Percentiles rank a stretch among this genome's conserved stretches.
Evolutionary conservation across 2,797 vertebrate species (phyloP).

Genomic region (Enteromius trimaculatus): DNA sequence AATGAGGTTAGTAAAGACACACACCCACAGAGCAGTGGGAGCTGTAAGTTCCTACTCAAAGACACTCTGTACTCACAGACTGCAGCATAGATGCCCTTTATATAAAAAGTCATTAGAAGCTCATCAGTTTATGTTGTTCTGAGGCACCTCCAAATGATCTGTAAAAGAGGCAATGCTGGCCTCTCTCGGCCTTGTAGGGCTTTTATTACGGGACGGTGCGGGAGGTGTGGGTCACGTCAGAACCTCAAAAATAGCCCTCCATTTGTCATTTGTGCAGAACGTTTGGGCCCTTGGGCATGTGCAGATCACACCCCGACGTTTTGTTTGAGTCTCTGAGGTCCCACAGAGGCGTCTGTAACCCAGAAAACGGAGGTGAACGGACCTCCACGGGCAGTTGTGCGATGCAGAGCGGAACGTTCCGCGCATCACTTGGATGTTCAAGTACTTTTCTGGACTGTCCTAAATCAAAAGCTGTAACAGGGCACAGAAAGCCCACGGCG

Average conservation of each 20-base stretch:
- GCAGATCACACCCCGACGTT: constrained; percentile 67
- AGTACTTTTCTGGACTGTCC: constrained; percentile 47
- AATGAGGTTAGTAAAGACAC: constrained; percentile 9
- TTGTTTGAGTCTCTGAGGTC: constrained; percentile 72
- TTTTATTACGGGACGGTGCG: constrained; percentile 60
- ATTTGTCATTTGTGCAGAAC: constrained; percentile 75
- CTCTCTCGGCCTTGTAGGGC: constrained; percentile 52
- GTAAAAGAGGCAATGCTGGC: constrained; percentile 64
- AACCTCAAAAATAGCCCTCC: constrained; percentile 78
- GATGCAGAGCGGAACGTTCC: constrained; percentile 73
- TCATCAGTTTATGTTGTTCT: constrained; percentile 76
- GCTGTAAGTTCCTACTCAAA: constrained; percentile 46
- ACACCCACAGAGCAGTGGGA: constrained; percentile 1
- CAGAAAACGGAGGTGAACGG: constrained; percentile 70
- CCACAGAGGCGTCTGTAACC: constrained; percentile 70
- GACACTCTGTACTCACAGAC: constrained; percentile 58
- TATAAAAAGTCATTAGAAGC: constrained; percentile 77
- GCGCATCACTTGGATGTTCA: constrained; percentile 16
- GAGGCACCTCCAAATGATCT: constrained; percentile 76
- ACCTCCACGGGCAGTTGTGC: constrained; percentile 65
- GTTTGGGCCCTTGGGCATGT: constrained; percentile 67
- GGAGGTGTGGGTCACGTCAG: constrained; percentile 66
- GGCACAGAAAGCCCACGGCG: constrained; percentile 40
- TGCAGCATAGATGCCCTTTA: constrained; percentile 70
- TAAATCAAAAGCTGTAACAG: constrained; percentile 39